Base-by-base conservation (phyloP, 2,888 invertebrate species). In the Nasonia oneida region DNA sequence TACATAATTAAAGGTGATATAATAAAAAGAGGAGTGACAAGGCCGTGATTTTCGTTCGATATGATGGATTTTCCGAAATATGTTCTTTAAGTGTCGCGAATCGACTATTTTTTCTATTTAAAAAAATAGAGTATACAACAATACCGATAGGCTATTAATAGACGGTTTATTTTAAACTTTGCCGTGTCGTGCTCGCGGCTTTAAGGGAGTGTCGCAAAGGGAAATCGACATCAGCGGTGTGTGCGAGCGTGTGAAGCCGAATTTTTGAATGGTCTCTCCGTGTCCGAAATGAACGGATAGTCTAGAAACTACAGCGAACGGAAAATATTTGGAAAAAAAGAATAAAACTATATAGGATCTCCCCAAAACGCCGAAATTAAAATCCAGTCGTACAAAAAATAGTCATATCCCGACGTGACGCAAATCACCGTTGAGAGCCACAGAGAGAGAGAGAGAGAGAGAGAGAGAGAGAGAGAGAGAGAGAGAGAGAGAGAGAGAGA, bases 131-230 rank as follows among this genome's bases (percentile, higher is more conserved):
- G 23, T 42, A 33, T 71, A n/a, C 57, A 71, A 80, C 70, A 71
- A 79, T 64, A 79, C 37, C 70, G 50, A 50, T 61, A 78, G 42
- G 14, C 29, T 78, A 67, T 67, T 67, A 78, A 78, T 78, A 78
- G 67, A 78, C 10, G 23, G 5, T 67, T 78, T 78, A 78, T 78
- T 78, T 78, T 67, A 67, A 78, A 67, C 67, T 15, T 67, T 23
- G 57, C 37, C 3, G 6, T 61, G 57, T 37, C 3, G 6, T 23
- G 12, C n/a, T 14, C 14, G 15, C n/a, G 57, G 53, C 18, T 53
- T 53, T 53, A 53, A 53, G 18, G 18, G 53, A 53, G 18, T 4
- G 53, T 53, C 8, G 53, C 53, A 53, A 53, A 15, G 15, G 5
- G 18, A 53, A 18, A 53, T 18, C 15, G 53, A 53, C 29, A 29